Conservation (phyloP, 2,113 vertebrate genomes). For the Rhynchomys soricoides region DNA sequence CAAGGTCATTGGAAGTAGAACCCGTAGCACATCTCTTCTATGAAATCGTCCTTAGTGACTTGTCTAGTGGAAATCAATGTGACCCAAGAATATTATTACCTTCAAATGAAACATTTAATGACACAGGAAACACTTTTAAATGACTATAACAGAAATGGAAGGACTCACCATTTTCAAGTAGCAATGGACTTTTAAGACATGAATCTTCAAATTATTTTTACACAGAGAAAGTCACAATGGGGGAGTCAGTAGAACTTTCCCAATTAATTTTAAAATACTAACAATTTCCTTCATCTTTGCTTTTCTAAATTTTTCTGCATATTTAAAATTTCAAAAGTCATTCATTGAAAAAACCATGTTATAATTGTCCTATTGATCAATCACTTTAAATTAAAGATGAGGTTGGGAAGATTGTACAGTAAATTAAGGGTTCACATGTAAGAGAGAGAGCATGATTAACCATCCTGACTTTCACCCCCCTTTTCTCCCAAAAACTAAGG, state of each 20-base stretch:
- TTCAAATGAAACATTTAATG: background rate
- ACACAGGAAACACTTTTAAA: background rate
- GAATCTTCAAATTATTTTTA: background rate
- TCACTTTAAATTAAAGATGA: background rate
- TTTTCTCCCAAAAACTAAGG: background rate
- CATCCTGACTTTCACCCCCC: rapidly evolving
- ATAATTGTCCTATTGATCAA: background rate
- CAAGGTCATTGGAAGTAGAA: background rate
- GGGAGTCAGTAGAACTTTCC: background rate
- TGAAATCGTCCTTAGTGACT: background rate
- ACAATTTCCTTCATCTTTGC: background rate
- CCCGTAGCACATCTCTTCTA: background rate
- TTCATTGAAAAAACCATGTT: background rate
- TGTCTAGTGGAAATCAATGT: background rate
- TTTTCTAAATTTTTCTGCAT: background rate
- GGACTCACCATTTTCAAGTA: background rate
- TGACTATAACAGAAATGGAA: background rate
- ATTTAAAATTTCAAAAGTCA: background rate
- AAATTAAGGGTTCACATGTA: background rate
- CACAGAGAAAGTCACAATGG: background rate
- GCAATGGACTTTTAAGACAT: background rate
- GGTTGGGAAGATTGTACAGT: background rate
- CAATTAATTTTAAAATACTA: background rate
- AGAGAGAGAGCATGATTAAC: background rate
- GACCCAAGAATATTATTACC: background rate